Evolutionary conservation across 2,113 vertebrate species (phyloP), one percentile per base, ranked within the genome.

Genomic region (Chamaea fasciata): DNA sequence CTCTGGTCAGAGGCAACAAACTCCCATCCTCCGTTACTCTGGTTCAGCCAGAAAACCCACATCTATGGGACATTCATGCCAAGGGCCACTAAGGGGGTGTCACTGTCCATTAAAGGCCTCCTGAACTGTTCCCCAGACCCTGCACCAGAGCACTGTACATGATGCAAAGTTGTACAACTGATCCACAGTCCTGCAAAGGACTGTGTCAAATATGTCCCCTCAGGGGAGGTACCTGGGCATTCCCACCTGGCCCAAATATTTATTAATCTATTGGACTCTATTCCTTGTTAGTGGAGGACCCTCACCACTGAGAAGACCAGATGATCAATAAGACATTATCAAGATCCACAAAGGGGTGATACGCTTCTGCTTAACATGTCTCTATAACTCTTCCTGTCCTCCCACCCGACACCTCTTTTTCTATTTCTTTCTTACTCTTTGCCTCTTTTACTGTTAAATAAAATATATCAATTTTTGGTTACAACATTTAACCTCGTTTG

Each of bases 1-100:
- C 41, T 39, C 47, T 73, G 27, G 57, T 55, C 28, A 84, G 57
- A 64, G 14, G 28, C 28, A 55, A 55, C 18, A 15, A 37, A 73
- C 18, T 55, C 3, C 7, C 18, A 39, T 10, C 5, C 22, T 18
- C n/a, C 0, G 0, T 15, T 41, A 47, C 19, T n/a, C 28, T 39
- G 30, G n/a, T 19, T 64, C 50, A n/a, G 59, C 10, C 28, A 84
- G 41, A 20, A 64, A 84, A 39, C 41, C 41, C 59, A n/a, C 10
- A 56, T 41, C n/a, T 28, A 23, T 18, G 16, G 28, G 59, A 64
- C 28, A n/a, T 23, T 46, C 23, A 64, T 2, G 19, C 6, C 41
- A 64, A 23, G 9, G 22, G 49, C 22, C 4, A 1, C 41, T 19
- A 15, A 83, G 41, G 28, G 11, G 19, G 9, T 74, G 49, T 23